A percentile compares a stretch with the other conserved stretches of the same genome.
phyloP scores from a whole-genome alignment of 2,797 vertebrate genomes.

The Cryptoblepharus egeriae region DNA sequence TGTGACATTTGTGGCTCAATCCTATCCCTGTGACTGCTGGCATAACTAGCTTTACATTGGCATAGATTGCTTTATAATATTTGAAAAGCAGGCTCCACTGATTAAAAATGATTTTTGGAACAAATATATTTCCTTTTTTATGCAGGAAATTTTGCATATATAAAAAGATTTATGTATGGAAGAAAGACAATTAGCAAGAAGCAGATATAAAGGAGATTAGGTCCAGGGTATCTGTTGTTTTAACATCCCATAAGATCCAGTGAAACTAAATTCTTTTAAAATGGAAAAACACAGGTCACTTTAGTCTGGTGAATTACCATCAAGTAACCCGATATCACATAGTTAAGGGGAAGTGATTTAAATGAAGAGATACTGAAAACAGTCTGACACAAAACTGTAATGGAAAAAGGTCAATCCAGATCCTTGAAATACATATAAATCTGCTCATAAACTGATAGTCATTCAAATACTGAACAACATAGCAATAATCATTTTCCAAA shows the following conservation, averaged over 20 bases:
- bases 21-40: too few relatives aligned
- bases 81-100: too few relatives aligned
- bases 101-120: background rate
- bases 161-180: background rate
- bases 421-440: slow-evolving; percentile 34
- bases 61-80: too few relatives aligned
- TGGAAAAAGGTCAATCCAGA: slow-evolving; percentile 24
- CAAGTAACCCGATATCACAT: slow-evolving; percentile 22
- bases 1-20: background rate
- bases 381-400: slow-evolving; percentile 25
- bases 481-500: slow-evolving; percentile 14
- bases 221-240: slow-evolving; percentile 9
- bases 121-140: background rate
- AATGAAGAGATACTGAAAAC: slow-evolving; percentile 24
- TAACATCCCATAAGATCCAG: slow-evolving; percentile 6
- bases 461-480: slow-evolving; percentile 17
- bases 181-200: background rate
- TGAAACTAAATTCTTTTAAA: background rate
- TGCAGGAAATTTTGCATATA: background rate
- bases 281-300: slow-evolving; percentile 38
- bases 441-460: slow-evolving; percentile 14
- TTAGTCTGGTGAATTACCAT: slow-evolving; percentile 46
- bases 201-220: slow-evolving; percentile 5
- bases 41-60: too few relatives aligned
- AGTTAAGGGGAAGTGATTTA: slow-evolving; percentile 33